Evolutionary conservation across 1,140 invertebrate species (phyloP).

Genomic region (Brachionus paranguensis): DNA sequence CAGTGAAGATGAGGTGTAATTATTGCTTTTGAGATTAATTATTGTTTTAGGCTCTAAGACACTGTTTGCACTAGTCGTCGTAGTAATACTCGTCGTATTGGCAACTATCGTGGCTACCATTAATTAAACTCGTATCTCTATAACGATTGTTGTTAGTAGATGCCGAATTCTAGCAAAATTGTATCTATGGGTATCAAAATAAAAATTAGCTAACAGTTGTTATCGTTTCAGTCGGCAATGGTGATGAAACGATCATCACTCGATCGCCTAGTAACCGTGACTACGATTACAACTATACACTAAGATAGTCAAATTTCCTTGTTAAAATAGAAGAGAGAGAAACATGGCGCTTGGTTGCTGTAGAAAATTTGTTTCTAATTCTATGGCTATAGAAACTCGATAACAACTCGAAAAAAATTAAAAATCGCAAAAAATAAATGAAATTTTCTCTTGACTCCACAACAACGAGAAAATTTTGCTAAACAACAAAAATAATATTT

Average conservation of each 20-base stretch:
- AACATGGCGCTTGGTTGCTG: constrained; percentile 29
- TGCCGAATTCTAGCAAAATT: not conserved
- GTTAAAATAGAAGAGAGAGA: not conserved
- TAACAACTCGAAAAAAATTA: constrained; percentile 1
- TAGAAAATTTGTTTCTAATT: constrained; percentile 19
- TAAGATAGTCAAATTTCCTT: not conserved
- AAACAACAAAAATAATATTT: not conserved
- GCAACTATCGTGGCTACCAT: constrained; percentile 25
- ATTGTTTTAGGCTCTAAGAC: constrained; percentile 25
- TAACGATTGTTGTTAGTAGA: constrained; percentile 36
- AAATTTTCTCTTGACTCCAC: constrained; percentile 11
- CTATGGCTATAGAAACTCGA: not conserved
- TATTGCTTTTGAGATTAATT: not conserved
- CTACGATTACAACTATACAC: constrained; percentile 23
- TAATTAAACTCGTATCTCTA: constrained; percentile 14
- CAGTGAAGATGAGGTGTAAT: not conserved
- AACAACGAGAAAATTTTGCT: constrained; percentile 9
- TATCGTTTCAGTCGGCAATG: constrained; percentile 33
- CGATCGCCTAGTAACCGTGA: constrained; percentile 20
- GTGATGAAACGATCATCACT: constrained; percentile 8
- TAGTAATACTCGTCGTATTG: constrained; percentile 25
- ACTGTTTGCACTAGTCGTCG: not conserved
- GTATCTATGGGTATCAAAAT: constrained; percentile 27
- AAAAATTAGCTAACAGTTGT: constrained; percentile 3
- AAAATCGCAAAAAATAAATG: constrained; percentile 21